Evolutionary conservation across 2,113 vertebrate genomes (phyloP).

Genomic region (Calidris pugnax): DNA sequence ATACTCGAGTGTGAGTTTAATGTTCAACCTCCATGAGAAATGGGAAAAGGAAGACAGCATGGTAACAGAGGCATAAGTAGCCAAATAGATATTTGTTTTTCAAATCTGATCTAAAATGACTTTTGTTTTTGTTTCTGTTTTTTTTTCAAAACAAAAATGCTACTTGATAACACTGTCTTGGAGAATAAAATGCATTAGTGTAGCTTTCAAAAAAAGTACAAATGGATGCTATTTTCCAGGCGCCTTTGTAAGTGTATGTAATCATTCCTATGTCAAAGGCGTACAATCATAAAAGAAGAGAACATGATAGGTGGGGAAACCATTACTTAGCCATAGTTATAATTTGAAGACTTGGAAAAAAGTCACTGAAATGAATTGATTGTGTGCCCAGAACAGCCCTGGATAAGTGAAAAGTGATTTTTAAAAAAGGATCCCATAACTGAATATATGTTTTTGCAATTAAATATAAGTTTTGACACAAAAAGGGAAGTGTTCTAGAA

Average conservation of each 20-base stretch:
- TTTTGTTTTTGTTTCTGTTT: neutral
- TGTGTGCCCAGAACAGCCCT: neutral
- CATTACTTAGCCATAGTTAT: neutral
- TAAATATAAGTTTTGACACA: neutral
- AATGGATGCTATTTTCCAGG: neutral
- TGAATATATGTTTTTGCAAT: neutral
- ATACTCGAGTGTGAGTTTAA: neutral
- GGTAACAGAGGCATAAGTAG: neutral
- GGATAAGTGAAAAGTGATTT: neutral
- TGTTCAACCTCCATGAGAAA: neutral
- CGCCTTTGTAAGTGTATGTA: neutral
- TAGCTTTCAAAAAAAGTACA: neutral
- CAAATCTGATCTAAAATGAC: neutral
- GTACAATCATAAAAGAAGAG: neutral
- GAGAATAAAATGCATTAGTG: neutral
- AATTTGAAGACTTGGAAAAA: neutral
- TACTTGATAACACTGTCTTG: neutral
- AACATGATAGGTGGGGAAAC: neutral
- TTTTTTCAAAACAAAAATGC: neutral
- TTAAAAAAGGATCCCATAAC: neutral
- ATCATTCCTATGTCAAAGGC: neutral
- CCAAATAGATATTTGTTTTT: neutral
- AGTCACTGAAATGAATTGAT: neutral
- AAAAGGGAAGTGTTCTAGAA: neutral
- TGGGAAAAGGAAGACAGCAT: neutral